A percentile compares a stretch with the other conserved stretches of the same genome.
Evolutionary conservation across 2,888 invertebrate species (phyloP).

Genomic region (Lepidocyrtoides sp.): DNA sequence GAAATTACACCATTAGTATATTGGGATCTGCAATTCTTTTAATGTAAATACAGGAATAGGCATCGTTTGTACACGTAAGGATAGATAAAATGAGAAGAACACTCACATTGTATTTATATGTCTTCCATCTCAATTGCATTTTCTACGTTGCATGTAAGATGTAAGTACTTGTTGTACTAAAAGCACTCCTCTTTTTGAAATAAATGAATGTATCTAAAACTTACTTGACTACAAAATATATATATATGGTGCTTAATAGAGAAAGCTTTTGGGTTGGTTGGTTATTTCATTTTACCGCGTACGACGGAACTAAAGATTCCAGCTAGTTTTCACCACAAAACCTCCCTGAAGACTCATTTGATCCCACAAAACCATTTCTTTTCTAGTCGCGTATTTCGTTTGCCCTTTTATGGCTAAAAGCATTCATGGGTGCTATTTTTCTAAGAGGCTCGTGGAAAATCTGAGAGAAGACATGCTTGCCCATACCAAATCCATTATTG

Average conservation of each 20-base stretch:
- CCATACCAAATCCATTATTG: conserved; percentile 33
- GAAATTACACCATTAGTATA: too few relatives aligned
- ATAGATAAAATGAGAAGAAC: neutral
- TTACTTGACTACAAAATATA: too few relatives aligned
- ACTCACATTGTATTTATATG: neutral
- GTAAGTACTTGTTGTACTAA: neutral
- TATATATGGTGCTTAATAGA: conserved; percentile 21
- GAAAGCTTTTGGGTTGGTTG: conserved; percentile 41
- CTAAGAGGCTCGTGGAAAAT: conserved; percentile 46
- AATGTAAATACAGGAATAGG: too few relatives aligned
- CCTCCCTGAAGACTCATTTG: conserved; percentile 81
- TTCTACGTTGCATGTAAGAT: neutral
- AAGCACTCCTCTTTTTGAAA: conserved; percentile 1
- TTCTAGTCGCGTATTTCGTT: conserved; percentile 75
- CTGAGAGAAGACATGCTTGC: conserved; percentile 22
- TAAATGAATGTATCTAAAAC: conserved; percentile 8
- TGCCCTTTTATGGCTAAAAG: conserved; percentile 69
- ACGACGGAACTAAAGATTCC: conserved; percentile 50
- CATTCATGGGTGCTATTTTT: conserved; percentile 64
- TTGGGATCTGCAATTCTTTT: too few relatives aligned
- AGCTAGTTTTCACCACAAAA: conserved; percentile 74
- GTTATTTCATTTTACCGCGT: conserved; percentile 33
- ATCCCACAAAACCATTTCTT: conserved; percentile 80
- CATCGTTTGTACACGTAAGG: neutral
- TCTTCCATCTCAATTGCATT: neutral